Evolutionary conservation across 2,113 vertebrate genomes (phyloP).

Genomic region (Thunnus maccoyii): DNA sequence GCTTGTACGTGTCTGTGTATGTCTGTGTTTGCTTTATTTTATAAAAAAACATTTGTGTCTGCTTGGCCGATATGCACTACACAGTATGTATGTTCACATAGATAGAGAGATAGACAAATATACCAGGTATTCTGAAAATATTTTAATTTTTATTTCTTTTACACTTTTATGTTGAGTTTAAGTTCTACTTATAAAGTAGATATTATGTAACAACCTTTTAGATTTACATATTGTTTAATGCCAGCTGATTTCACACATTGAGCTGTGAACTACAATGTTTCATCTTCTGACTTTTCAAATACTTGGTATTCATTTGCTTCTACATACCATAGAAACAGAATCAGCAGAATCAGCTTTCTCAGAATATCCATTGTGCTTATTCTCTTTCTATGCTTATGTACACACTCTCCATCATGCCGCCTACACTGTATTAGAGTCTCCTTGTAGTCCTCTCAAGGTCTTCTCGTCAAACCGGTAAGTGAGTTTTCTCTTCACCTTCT

Average conservation of each 20-base stretch:
- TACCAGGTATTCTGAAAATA: constrained; percentile 16
- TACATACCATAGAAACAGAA: constrained; percentile 22
- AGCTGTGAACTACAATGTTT: constrained; percentile 10
- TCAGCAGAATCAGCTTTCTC: constrained; percentile 11
- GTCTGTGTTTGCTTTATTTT: constrained; percentile 33
- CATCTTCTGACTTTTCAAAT: constrained; percentile 70
- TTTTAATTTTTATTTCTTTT: constrained; percentile 7
- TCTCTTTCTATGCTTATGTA: constrained; percentile 4
- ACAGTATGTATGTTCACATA: not conserved
- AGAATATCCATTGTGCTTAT: constrained; percentile 8
- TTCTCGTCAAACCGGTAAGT: constrained; percentile 86
- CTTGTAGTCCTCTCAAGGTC: constrained; percentile 81
- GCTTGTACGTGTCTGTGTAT: constrained; percentile 20
- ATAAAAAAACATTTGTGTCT: constrained; percentile 36
- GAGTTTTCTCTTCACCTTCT: constrained; percentile 87
- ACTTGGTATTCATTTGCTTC: constrained; percentile 82
- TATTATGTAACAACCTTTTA: constrained; percentile 77
- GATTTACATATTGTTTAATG: constrained; percentile 78
- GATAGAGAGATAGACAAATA: not conserved
- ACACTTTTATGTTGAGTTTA: constrained; percentile 28
- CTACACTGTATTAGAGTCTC: constrained; percentile 46
- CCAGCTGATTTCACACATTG: constrained; percentile 32
- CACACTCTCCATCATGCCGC: not conserved
- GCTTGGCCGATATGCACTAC: not conserved
- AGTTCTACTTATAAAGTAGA: constrained; percentile 87